phyloP scores from a whole-genome alignment of 2,888 invertebrate species.

The Stenichneumon culpator region DNA sequence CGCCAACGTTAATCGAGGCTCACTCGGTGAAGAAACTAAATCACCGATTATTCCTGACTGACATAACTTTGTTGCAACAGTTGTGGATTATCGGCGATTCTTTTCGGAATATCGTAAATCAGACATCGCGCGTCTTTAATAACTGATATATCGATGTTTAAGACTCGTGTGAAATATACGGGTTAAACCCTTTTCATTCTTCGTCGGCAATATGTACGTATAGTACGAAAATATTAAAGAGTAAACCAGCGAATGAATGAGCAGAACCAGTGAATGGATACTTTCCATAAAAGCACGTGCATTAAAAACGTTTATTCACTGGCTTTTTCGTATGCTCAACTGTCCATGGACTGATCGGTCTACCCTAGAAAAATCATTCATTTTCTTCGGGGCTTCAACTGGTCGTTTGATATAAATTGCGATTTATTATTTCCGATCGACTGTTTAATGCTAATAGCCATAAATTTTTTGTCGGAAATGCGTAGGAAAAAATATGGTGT shows the following conservation, averaged over 20 bases:
- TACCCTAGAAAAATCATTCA: background rate
- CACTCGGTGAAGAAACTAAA: background rate
- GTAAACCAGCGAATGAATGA: too few species aligned
- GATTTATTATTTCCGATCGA: background rate
- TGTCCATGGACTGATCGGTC: too few species aligned
- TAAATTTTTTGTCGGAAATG: background rate
- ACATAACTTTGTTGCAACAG: constrained; percentile 20
- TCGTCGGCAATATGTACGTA: background rate
- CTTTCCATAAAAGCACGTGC: too few species aligned
- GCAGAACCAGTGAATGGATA: too few species aligned
- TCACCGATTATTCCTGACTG: constrained; percentile 7
- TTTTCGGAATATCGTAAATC: background rate
- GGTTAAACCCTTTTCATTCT: too few species aligned
- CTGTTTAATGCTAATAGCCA: background rate
- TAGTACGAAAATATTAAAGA: background rate
- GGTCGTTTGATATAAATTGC: background rate
- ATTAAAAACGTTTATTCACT: too few species aligned
- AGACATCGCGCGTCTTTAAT: background rate
- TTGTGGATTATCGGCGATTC: background rate
- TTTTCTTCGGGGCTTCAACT: too few species aligned
- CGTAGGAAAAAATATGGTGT: constrained; percentile 50
- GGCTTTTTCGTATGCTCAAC: too few species aligned
- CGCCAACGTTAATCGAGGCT: background rate
- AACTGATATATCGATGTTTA: background rate
- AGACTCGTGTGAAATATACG: background rate